Conservation (phyloP, 2,888 invertebrate genomes). For the Pammene aurita region DNA sequence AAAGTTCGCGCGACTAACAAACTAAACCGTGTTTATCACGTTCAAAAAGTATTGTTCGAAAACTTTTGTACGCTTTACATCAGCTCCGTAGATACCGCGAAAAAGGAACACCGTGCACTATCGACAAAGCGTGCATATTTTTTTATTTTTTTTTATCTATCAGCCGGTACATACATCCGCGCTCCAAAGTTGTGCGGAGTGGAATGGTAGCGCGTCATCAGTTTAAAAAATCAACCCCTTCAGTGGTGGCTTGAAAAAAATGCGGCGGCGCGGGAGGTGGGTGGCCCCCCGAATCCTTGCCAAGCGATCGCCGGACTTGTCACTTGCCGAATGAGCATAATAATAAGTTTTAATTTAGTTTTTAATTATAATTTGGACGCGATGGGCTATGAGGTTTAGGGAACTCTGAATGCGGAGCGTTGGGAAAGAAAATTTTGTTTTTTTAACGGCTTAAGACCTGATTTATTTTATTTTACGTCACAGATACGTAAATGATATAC, state of each 20-base stretch:
- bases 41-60: conserved; percentile 54
- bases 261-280: conserved; percentile 71
- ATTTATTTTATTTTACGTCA: not conserved
- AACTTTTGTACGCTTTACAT: conserved; percentile 62
- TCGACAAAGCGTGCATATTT: conserved; percentile 72
- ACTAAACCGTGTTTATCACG: conserved; percentile 47
- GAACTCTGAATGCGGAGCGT: not conserved
- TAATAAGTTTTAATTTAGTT: conserved; percentile 79
- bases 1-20: conserved; percentile 48
- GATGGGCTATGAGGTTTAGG: conserved; percentile 33
- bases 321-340: conserved; percentile 82
- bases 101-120: conserved; percentile 75
- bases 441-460: not conserved
- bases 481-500: not conserved
- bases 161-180: conserved; percentile 80
- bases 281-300: conserved; percentile 80
- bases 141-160: conserved; percentile 76
- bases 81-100: conserved; percentile 71
- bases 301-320: conserved; percentile 81
- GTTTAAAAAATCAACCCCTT: conserved; percentile 85
- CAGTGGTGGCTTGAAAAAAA: conserved; percentile 79
- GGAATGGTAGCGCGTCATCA: conserved; percentile 85
- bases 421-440: not conserved
- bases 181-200: conserved; percentile 82
- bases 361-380: conserved; percentile 57